These are phyloP conservation scores for Gerris buenoi DNA, from an alignment of 1,140 invertebrate genomes.

Conservation along the genomic window DNA sequence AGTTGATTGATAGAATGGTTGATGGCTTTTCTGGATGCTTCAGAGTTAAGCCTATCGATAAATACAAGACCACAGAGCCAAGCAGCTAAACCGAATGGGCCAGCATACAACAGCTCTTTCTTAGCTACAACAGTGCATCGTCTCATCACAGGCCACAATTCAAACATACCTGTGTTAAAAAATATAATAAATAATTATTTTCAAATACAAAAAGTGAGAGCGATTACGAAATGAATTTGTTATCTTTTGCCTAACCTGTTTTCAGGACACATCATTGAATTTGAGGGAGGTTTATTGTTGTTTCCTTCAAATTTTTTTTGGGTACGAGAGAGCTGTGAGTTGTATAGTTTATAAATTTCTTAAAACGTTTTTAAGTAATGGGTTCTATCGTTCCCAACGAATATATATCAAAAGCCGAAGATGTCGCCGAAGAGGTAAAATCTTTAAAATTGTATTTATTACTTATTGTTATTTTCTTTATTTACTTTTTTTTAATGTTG, in stretches of 20 bases:
- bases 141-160: slow-evolving; percentile 35
- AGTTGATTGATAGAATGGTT: slow-evolving; percentile 57
- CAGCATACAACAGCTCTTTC: slow-evolving; percentile 39
- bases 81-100: slow-evolving; percentile 40
- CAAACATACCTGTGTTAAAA: slow-evolving; percentile 23
- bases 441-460: too few species aligned
- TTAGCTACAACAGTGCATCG: slow-evolving; percentile 38
- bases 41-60: slow-evolving; percentile 55
- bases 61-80: slow-evolving; percentile 42
- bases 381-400: slow-evolving; percentile 15
- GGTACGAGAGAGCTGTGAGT: neutral
- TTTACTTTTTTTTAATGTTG: too few species aligned
- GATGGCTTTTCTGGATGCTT: slow-evolving; percentile 58
- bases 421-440: slow-evolving; percentile 20
- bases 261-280: neutral
- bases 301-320: neutral
- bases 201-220: too few species aligned
- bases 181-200: too few species aligned
- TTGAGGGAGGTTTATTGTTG: neutral
- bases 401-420: slow-evolving; percentile 20
- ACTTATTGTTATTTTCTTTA: too few species aligned
- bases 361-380: slow-evolving; percentile 2
- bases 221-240: too few species aligned
- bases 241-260: neutral
- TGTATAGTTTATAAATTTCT: neutral